Evolutionary conservation across 2,797 vertebrate genomes (phyloP), one percentile per base, ranked within the genome.

Genomic region (Craterocephalus amniculus): DNA sequence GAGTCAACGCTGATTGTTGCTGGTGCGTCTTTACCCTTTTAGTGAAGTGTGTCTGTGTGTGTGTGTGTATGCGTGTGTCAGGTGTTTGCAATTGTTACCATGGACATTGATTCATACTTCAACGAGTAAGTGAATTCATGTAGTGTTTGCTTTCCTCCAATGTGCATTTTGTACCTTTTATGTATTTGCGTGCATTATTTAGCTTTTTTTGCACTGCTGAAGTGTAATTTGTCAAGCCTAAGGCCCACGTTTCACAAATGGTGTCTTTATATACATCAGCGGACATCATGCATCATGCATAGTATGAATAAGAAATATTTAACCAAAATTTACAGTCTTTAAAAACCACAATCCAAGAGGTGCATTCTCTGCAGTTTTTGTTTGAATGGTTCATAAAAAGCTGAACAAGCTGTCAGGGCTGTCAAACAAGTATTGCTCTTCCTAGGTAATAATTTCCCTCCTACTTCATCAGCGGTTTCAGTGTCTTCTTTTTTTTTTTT

Each of bases 401-500:
- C 67, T 63, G 52, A 58, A 72, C 31, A 72, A 58, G 40, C 63
- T 67, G 24, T 36, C 65, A 32, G 26, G 63, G 63, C 72, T 63
- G 67, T 87, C 76, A 77, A 64, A 65, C 52, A 72, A n/a, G 57
- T n/a, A 24, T 51, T n/a, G 32, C 68, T 64, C 18, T 6, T 57
- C 66, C 58, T 59, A 36, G 14, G 27, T 64, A 63, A 26, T 78
- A 72, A 79, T 82, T 83, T 65, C 34, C 55, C 67, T 70, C 38
- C 29, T 54, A 22, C 72, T 72, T 77, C 59, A 63, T 71, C 68
- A 61, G 40, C 36, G 78, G 45, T 70, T 81, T 84, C 75, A 54
- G 55, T 71, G 78, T 82, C 56, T 40, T 40, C 74, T 82, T 83
- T 55, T 71, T 79, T 82, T 52, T 18, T 40, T 74, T 81, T 83